Conservation (phyloP, 2,113 vertebrate species). For the Eulemur rufifrons region DNA sequence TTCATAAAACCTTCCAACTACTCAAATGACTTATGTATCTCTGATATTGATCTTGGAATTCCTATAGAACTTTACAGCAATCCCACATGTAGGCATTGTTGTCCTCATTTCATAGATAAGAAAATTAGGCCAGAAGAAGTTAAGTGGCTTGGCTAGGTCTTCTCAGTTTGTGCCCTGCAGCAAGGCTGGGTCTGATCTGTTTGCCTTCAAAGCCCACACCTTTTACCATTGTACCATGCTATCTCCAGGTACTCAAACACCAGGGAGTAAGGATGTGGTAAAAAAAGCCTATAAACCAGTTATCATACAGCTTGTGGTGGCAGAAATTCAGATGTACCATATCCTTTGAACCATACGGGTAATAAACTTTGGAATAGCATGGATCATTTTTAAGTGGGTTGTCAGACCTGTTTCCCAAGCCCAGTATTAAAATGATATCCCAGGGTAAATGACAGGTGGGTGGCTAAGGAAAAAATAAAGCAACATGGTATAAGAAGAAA, state of each 20-base stretch:
- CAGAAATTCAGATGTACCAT: slow-evolving; percentile 10
- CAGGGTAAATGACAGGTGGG: slow-evolving; percentile 46
- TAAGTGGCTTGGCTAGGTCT: neutral
- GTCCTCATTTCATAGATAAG: neutral
- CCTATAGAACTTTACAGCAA: neutral
- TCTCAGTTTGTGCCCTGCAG: neutral
- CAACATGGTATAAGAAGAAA: slow-evolving; percentile 25
- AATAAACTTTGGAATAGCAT: slow-evolving; percentile 49
- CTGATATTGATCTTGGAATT: slow-evolving; percentile 15
- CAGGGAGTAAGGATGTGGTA: neutral
- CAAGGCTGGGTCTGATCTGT: neutral
- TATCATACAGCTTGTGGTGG: slow-evolving; percentile 36
- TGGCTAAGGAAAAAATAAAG: neutral
- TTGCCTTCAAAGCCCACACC: neutral
- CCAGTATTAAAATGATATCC: neutral
- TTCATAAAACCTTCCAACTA: slow-evolving; percentile 32
- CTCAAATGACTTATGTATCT: neutral
- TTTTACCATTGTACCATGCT: neutral
- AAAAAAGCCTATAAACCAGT: slow-evolving; percentile 53
- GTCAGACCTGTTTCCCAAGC: slow-evolving; percentile 47
- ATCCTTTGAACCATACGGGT: slow-evolving; percentile 49
- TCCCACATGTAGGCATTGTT: neutral
- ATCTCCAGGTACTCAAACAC: neutral
- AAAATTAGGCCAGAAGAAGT: neutral
- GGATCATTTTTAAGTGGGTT: slow-evolving; percentile 42